Base-by-base conservation (phyloP, 2,888 invertebrate species). In the Patella ulyssiponensis region DNA sequence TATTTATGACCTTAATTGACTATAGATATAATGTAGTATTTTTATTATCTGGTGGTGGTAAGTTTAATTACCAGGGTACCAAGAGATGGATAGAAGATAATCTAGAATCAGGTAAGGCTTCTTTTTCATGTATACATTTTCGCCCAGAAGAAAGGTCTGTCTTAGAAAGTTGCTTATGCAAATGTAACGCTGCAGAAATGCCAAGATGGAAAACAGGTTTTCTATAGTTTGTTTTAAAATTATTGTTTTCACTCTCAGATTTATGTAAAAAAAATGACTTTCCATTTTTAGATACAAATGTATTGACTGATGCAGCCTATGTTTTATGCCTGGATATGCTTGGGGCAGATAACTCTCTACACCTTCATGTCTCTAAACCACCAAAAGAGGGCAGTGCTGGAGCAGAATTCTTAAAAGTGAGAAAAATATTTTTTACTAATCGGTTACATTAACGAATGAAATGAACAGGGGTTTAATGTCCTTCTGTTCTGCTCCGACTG, bases 81-180 rank as follows among this genome's bases (percentile, higher is more conserved):
- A 98, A 98, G 92, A 97, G 97, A 89, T 99, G 98, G 97, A 93
- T 99, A 17, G 98, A 98, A 89, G 97, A 97, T 89, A 96, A 97
- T 89, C 91, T 97, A 80, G 98, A 99, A 90, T 64, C 23, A 64
- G 64, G 64, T 64, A 4, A 64, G n/a, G 1, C 27, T 27, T 33
- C n/a, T n/a, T n/a, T n/a, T n/a, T n/a, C n/a, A n/a, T n/a, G n/a
- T n/a, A n/a, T n/a, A n/a, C n/a, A n/a, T n/a, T n/a, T n/a, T n/a
- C n/a, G n/a, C n/a, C n/a, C n/a, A n/a, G n/a, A n/a, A n/a, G n/a
- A n/a, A n/a, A n/a, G n/a, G n/a, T n/a, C n/a, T n/a, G n/a, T n/a
- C n/a, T n/a, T n/a, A n/a, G n/a, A n/a, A n/a, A n/a, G n/a, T n/a
- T n/a, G n/a, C n/a, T n/a, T n/a, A n/a, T n/a, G n/a, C n/a, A n/a